Evolutionary conservation across 2,113 vertebrate species (phyloP).

Genomic region (Cyprinodon brontotheroides): DNA sequence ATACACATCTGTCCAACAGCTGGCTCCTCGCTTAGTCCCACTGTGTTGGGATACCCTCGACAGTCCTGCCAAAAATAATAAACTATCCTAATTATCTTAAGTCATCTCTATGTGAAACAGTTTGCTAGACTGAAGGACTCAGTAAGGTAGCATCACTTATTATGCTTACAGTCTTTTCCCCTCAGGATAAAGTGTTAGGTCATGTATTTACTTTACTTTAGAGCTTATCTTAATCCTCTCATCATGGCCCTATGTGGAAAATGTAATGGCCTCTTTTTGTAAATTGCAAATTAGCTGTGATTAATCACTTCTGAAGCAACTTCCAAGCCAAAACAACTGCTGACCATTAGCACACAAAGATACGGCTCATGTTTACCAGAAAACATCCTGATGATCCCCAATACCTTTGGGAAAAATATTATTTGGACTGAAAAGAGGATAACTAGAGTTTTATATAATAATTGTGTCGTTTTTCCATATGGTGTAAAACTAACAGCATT

Average conservation of each 20-base stretch:
- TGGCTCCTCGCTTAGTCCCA: background rate
- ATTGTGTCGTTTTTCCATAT: background rate
- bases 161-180: background rate
- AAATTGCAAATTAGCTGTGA: background rate
- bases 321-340: background rate
- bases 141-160: background rate
- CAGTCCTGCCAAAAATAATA: background rate
- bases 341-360: background rate
- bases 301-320: background rate
- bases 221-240: no score
- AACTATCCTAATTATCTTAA: background rate
- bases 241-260: no score
- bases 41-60: background rate
- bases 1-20: background rate
- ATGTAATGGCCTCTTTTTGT: background rate
- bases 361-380: background rate
- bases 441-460: no score
- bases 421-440: no score
- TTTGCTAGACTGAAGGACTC: background rate
- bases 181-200: background rate
- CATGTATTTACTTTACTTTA: no score
- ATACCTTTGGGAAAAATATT: no score
- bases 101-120: background rate
- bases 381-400: no score
- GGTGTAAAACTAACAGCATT: no score